Conservation (phyloP, 2,113 vertebrate species). For the Mesembrinibis cayennensis region DNA sequence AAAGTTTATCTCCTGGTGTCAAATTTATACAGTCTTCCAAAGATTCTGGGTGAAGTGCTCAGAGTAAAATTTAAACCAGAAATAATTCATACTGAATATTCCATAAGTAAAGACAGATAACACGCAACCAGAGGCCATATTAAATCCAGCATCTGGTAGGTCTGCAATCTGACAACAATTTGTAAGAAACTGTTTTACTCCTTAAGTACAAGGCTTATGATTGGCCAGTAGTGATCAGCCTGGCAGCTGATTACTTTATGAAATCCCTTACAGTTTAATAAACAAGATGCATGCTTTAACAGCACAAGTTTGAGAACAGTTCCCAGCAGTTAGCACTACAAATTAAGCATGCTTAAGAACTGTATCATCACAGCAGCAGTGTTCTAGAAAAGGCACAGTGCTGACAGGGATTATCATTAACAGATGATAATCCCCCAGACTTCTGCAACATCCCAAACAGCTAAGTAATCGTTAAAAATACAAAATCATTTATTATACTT, state of each 20-base stretch:
- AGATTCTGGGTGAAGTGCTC: not conserved
- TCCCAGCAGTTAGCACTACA: not conserved
- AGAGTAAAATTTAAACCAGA: conserved; percentile 15
- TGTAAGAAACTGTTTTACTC: not conserved
- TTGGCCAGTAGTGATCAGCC: not conserved
- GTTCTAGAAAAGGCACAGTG: not conserved
- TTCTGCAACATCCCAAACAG: not conserved
- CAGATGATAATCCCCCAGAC: not conserved
- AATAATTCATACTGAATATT: not conserved
- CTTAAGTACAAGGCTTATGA: not conserved
- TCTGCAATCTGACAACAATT: not conserved
- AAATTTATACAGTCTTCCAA: not conserved
- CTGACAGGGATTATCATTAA: not conserved
- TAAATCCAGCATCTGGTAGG: not conserved
- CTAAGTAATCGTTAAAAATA: not conserved
- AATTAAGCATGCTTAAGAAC: not conserved
- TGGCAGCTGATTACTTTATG: not conserved
- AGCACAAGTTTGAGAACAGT: not conserved
- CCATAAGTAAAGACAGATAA: not conserved
- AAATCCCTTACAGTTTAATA: not conserved
- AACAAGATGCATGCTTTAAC: not conserved
- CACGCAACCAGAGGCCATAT: not conserved
- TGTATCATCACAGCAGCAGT: not conserved
- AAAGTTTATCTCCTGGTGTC: not conserved
- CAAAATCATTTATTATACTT: not conserved